These are phyloP conservation scores for Dromococcyx pavoninus DNA, from an alignment of 2,797 vertebrate genomes.

Conservation along the genomic window DNA sequence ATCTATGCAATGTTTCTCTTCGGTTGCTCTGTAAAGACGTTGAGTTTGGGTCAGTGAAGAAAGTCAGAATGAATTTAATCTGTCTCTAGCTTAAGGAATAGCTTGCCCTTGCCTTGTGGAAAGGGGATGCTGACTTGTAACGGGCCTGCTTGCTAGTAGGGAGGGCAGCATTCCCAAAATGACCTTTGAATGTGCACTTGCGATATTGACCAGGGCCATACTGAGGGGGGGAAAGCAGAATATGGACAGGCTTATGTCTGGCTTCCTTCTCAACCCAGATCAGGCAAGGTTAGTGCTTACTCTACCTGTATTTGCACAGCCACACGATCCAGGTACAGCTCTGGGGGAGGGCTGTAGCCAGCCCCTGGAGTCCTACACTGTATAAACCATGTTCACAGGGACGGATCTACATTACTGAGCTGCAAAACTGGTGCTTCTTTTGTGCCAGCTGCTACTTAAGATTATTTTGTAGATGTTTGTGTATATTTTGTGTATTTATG, in stretches of 20 bases:
- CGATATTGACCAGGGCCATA: not conserved
- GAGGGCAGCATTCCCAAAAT: not conserved
- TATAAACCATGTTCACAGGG: fast-evolving
- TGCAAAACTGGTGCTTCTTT: not conserved
- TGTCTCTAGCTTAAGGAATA: not conserved
- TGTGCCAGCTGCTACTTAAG: not conserved
- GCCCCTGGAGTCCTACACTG: not conserved
- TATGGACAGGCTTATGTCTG: not conserved
- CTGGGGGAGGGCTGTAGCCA: not conserved
- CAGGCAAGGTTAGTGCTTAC: not conserved
- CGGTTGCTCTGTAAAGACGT: not conserved
- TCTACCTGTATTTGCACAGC: not conserved
- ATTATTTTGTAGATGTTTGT: not conserved
- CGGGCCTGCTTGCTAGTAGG: not conserved
- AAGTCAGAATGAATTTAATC: not conserved
- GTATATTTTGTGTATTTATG: conserved; percentile 25
- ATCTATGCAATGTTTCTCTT: conserved; percentile 60
- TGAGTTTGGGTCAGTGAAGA: not conserved
- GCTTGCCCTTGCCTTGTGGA: not conserved
- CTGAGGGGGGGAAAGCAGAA: not conserved
- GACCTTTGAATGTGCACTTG: not conserved
- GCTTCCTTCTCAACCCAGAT: not conserved
- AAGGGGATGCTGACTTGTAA: not conserved
- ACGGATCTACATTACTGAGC: fast-evolving
- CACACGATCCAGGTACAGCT: not conserved